Conservation (phyloP, 2,113 vertebrate species). For the Hiodon tergisus region DNA sequence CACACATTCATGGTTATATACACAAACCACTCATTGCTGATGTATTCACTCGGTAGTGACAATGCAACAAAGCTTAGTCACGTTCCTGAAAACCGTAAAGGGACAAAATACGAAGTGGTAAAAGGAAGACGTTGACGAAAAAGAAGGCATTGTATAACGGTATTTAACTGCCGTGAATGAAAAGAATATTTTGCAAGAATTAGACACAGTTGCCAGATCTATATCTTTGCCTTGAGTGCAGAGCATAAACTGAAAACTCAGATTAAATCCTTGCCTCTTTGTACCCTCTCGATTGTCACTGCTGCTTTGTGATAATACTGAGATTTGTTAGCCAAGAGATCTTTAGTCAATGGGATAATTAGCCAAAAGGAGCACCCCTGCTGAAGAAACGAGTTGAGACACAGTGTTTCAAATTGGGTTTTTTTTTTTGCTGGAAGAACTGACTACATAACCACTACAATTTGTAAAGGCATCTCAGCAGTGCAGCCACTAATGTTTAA, state of each 20-base stretch:
- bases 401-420: slow-evolving; percentile 4
- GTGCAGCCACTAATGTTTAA: not conserved
- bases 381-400: slow-evolving; percentile 1
- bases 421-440: slow-evolving; percentile 6
- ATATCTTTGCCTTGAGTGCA: not conserved
- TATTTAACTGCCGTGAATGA: not conserved
- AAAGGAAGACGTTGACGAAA: too few species aligned
- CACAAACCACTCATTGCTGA: too few species aligned
- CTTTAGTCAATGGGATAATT: slow-evolving; percentile 19
- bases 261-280: not conserved
- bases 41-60: too few species aligned
- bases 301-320: slow-evolving; percentile 5
- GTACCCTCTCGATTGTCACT: not conserved
- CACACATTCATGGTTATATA: too few species aligned
- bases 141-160: not conserved
- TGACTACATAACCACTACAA: slow-evolving; percentile 1
- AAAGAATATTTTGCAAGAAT: not conserved
- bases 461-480: not conserved
- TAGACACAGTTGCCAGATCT: not conserved
- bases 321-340: slow-evolving; percentile 13
- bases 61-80: too few species aligned
- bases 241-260: not conserved
- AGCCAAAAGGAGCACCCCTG: slow-evolving; percentile 7
- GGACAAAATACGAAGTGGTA: too few species aligned
- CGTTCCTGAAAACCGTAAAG: too few species aligned